phyloP scores from a whole-genome alignment of 2,888 invertebrate genomes.

The Ormyrus rosae region DNA sequence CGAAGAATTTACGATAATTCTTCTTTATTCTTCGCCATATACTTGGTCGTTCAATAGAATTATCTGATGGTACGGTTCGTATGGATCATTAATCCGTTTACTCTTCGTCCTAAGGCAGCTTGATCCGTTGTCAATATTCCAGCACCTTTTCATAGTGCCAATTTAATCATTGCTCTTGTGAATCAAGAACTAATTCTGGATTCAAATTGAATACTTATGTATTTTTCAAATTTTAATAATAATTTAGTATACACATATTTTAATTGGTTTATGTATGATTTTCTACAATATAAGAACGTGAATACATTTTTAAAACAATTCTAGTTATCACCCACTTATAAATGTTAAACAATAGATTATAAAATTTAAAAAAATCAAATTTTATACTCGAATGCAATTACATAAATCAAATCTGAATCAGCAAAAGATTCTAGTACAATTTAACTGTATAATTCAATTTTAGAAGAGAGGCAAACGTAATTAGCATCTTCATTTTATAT shows the following conservation, averaged over 20 bases:
- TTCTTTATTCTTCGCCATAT: background rate
- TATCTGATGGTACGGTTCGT: background rate
- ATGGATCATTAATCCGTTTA: background rate
- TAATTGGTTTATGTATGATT: too few species aligned
- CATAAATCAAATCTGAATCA: too few species aligned
- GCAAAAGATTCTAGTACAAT: too few species aligned
- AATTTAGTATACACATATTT: too few species aligned
- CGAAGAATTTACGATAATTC: conserved; percentile 10
- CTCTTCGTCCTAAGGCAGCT: background rate
- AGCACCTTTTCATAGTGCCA: background rate
- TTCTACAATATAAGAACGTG: too few species aligned
- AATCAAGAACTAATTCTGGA: background rate
- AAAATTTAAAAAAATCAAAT: too few species aligned
- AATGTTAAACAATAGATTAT: too few species aligned
- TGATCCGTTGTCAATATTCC: conserved; percentile 10
- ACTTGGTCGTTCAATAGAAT: background rate
- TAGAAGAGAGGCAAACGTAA: background rate
- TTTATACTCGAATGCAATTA: too few species aligned
- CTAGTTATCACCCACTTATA: too few species aligned
- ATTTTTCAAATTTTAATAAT: too few species aligned
- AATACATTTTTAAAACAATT: too few species aligned
- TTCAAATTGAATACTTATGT: too few species aligned
- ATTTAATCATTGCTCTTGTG: background rate
- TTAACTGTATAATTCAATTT: background rate
- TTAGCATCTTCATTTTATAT: background rate